Evolutionary conservation across 2,797 vertebrate genomes (phyloP).

Genomic region (Lepilemur septentrionalis): DNA sequence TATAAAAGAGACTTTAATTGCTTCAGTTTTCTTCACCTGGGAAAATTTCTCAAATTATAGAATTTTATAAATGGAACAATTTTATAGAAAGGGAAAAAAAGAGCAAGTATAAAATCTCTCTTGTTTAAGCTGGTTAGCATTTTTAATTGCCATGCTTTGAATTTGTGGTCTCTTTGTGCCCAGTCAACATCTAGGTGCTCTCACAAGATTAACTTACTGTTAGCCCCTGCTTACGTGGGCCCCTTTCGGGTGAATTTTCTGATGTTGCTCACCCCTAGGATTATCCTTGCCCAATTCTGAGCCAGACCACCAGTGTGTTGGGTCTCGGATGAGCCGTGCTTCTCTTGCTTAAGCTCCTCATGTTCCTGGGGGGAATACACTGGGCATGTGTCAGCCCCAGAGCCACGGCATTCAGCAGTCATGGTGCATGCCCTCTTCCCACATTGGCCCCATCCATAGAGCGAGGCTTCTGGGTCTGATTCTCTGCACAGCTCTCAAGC

Average conservation of each 20-base stretch:
- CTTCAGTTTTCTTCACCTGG: slow-evolving; percentile 12
- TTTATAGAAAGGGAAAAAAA: neutral
- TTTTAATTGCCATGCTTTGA: neutral
- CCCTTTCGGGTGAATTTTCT: neutral
- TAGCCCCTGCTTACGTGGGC: neutral
- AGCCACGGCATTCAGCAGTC: neutral
- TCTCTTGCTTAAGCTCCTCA: neutral
- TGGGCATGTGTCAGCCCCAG: neutral
- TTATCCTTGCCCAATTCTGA: neutral
- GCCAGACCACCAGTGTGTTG: neutral
- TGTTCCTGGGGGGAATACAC: neutral
- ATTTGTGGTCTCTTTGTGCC: neutral
- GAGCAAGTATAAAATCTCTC: neutral
- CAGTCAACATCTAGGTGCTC: neutral
- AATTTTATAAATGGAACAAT: neutral
- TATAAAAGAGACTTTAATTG: neutral
- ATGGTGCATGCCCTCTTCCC: neutral
- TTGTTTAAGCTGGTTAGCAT: neutral
- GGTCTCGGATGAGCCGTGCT: neutral
- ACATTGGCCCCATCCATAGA: neutral
- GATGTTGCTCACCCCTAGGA: neutral
- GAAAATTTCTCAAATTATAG: neutral
- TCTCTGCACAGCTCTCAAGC: neutral
- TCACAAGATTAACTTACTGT: neutral
- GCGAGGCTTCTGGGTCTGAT: neutral